Evolutionary conservation across 2,888 invertebrate genomes (phyloP), one percentile per base, ranked within the genome.

Genomic region (Galerucella nymphaeae): DNA sequence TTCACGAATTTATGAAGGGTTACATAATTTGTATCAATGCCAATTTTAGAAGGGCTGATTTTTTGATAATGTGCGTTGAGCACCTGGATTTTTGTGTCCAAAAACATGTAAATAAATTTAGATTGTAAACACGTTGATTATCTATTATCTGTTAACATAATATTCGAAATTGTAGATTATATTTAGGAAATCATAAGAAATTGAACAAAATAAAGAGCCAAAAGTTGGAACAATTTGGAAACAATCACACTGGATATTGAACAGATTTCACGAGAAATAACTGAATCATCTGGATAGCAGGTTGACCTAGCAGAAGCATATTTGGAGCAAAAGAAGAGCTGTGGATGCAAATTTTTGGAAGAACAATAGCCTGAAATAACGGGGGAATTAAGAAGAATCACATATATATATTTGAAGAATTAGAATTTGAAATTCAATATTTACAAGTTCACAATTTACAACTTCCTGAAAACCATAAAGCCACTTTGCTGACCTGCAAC

Each of bases 1-100:
- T 57, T 11, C 5, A 53, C 53, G 2, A 30, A 30, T 18, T 59
- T 59, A 59, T 59, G 59, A 38, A 59, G 38, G 38, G 59, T 59
- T 59, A 38, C 16, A 59, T 59, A 59, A 59, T 59, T 59, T 59
- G 59, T 38, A 4, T 30, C 38, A 59, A 59, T 30, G 59, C 59
- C 59, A 59, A 59, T 53, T 18, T 18, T 18, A 18, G 18, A 8
- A 11, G 10, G 18, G 16, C 53, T 53, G 53, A 53, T 53, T 53
- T 16, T 16, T 53, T 53, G 53, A 53, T 53, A 53, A 53, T 18
- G 53, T 18, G 0, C 9, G 8, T 18, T 53, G 9, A 10, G 53
- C 53, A 53, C 18, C 53, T 53, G 53, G 53, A 53, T 53, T 18
- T 16, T 53, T 9, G 6, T 53, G 53, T 18, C 53, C 10, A 9